Evolutionary conservation across 2,797 vertebrate genomes (phyloP), one percentile per base, ranked within the genome.

Genomic region (Propithecus perrieri): DNA sequence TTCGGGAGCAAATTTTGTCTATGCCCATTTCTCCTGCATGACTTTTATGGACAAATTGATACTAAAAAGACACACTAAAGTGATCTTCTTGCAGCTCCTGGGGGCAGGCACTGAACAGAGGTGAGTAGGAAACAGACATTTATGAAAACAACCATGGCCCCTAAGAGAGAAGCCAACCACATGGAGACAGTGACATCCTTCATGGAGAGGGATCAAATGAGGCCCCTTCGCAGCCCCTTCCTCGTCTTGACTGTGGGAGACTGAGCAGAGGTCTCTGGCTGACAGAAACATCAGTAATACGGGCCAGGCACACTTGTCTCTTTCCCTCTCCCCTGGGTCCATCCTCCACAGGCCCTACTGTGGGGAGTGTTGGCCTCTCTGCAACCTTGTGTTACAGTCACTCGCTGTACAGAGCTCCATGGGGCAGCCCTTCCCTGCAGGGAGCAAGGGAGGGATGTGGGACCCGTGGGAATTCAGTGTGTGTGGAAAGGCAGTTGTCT

Each of bases 41-140:
- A 89, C 86, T 95, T 71, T 80, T 80, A 84, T 18, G 30, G 88
- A 92, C 67, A 95, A 92, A 84, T 97, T 93, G 84, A 95, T 95
- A 79, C 41, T 57, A 75, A 80, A 76, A 93, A 75, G 38, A 35
- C 57, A 5, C 43, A 26, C 72, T 85, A 69, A 97, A 85, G 57
- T 65, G 67, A 81, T 91, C 46, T 55, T 75, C 55, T 28, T 91
- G 75, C 22, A 55, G 55, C 9, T 88, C 59, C 59, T 53, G 71
- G 12, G 22, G 57, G 5, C 28, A 35, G n/a, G 30, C 48, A 41
- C 53, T 48, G 43, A 38, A 80, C 63, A 80, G n/a, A 84, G 46
- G 30, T 53, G 28, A 86, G 38, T 4, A 38, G 78, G 20, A 57
- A 89, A 41, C 3, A 17, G 33, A 95, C 69, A 67, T 93, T 94